Conservation (phyloP, 64 coral and sea anemone species). For the Orbicella faveolata region DNA sequence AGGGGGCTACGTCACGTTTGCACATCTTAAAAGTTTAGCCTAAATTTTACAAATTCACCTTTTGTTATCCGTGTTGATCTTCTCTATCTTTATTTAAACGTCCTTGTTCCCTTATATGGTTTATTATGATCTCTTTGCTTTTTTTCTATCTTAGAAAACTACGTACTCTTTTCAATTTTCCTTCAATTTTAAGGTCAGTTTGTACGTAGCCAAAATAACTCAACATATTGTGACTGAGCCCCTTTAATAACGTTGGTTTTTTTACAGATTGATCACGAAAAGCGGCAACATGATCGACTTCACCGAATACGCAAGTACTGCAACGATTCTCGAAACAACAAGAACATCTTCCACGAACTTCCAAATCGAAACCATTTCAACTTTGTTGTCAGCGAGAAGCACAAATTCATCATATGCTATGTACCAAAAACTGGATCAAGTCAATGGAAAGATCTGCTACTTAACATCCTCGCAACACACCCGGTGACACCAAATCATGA, state of each 20-base stretch:
- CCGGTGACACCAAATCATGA: background rate
- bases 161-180: too few species aligned
- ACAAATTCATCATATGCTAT: conserved; percentile 39
- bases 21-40: too few species aligned
- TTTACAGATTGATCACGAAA: conserved; percentile 2
- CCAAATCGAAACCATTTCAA: conserved; percentile 16
- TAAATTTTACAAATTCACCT: too few species aligned
- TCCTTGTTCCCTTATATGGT: too few species aligned
- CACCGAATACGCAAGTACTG: conserved; percentile 19
- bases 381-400: conserved; percentile 38
- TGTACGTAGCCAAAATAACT: too few species aligned
- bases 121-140: too few species aligned
- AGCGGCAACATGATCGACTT: conserved; percentile 13
- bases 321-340: background rate
- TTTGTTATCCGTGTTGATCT: too few species aligned
- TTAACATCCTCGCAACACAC: conserved; percentile 11
- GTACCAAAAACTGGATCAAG: conserved; percentile 35
- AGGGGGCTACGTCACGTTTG: too few species aligned
- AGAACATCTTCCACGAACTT: conserved; percentile 3
- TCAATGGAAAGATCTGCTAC: conserved; percentile 20
- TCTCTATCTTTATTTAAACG: too few species aligned
- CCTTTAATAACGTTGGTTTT: background rate
- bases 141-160: too few species aligned
- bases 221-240: too few species aligned
- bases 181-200: too few species aligned